A percentile compares a stretch with the other conserved stretches of the same genome.
Evolutionary conservation across 2,113 vertebrate species (phyloP).

Genomic region (Cynocephalus volans): DNA sequence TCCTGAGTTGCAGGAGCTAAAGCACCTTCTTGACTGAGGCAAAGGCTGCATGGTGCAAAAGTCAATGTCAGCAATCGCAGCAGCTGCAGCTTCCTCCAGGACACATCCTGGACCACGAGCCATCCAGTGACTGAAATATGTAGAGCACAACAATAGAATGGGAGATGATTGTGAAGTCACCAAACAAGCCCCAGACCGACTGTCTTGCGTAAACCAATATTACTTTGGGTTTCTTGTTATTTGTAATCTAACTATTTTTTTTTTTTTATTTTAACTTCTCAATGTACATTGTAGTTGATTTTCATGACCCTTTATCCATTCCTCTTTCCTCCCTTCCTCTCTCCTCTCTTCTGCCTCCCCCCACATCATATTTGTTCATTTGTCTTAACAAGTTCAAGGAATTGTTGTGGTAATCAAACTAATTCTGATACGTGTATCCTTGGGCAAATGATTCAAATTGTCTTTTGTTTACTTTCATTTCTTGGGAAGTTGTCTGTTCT

Average conservation of each 20-base stretch:
- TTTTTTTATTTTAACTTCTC: no score
- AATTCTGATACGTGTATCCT: not conserved
- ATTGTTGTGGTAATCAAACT: not conserved
- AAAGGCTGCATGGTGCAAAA: not conserved
- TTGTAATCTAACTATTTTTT: not conserved
- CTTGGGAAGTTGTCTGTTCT: not conserved
- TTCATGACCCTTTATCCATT: no score
- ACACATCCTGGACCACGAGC: not conserved
- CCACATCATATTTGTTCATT: no score
- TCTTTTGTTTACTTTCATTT: not conserved
- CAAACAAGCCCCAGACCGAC: not conserved
- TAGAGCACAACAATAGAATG: not conserved
- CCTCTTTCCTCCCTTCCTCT: no score
- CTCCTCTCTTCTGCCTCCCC: no score
- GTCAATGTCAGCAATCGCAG: not conserved
- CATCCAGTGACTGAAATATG: not conserved
- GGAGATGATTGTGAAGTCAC: not conserved
- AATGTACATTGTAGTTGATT: no score
- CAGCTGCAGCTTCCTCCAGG: not conserved
- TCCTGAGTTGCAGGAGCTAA: not conserved
- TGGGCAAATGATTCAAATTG: not conserved
- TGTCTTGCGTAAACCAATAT: not conserved
- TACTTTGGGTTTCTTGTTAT: not conserved
- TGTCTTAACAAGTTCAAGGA: no score
- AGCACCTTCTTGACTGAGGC: not conserved